phyloP scores from a whole-genome alignment of 2,113 vertebrate genomes.

The Hydrochoerus hydrochaeris region DNA sequence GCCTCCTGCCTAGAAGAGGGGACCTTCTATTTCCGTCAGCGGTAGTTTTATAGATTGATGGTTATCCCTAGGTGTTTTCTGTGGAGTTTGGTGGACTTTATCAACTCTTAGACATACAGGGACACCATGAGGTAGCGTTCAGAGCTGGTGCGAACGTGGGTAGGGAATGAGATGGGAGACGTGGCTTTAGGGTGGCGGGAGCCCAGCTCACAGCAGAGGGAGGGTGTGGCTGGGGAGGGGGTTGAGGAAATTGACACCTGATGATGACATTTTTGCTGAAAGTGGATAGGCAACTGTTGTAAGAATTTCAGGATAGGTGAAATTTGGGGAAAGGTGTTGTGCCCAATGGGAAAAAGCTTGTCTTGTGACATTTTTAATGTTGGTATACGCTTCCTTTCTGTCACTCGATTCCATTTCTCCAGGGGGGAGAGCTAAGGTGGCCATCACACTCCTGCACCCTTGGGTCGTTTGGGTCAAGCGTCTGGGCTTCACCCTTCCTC shows the following conservation, averaged over 20 bases:
- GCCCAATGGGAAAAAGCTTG: not conserved
- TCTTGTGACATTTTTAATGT: not conserved
- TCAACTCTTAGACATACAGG: not conserved
- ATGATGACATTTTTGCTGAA: not conserved
- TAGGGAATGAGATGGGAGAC: not conserved
- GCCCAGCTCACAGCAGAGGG: not conserved
- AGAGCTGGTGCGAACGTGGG: not conserved
- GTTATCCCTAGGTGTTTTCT: not conserved
- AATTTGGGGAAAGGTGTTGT: not conserved
- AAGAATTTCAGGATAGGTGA: not conserved
- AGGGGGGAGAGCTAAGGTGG: not conserved
- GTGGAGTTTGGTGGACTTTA: not conserved
- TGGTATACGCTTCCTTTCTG: not conserved
- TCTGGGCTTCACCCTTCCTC: not conserved
- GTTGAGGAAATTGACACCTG: not conserved
- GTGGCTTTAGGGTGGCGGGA: not conserved
- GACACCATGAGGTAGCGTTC: not conserved
- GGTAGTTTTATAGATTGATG: conserved; percentile 46
- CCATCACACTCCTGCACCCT: not conserved
- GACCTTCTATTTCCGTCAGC: not conserved
- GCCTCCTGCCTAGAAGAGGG: not conserved
- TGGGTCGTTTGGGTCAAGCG: not conserved
- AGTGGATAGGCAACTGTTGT: not conserved
- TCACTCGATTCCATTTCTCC: not conserved
- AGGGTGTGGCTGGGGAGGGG: not conserved